Evolutionary conservation across 1,140 invertebrate genomes (phyloP).

Genomic region (Macrostomum lignano): DNA sequence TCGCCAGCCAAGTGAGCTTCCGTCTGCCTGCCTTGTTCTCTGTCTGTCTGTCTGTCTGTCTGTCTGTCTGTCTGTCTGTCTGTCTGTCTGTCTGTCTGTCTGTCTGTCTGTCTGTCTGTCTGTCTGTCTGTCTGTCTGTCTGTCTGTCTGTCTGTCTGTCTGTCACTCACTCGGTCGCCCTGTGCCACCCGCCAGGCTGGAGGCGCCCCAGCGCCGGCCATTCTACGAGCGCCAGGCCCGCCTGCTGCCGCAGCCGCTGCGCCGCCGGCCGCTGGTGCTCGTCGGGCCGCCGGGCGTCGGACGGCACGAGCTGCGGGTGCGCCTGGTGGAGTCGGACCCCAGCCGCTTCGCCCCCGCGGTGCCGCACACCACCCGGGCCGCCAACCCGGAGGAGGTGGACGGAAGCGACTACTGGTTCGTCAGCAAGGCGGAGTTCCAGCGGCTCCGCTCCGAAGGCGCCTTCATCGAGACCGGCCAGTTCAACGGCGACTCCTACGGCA

Average conservation of each 20-base stretch:
- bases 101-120: no score
- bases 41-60: no score
- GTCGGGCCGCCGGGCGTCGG: constrained; percentile 89
- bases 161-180: no score
- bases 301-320: constrained; percentile 66
- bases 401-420: constrained; percentile 92
- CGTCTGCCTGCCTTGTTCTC: no score
- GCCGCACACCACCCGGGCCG: constrained; percentile 49
- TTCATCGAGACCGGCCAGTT: constrained; percentile 91
- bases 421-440: constrained; percentile 63
- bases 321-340: constrained; percentile 63
- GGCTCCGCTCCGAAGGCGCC: constrained; percentile 59
- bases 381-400: constrained; percentile 62
- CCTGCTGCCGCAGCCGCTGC: constrained; percentile 70
- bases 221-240: constrained; percentile 79
- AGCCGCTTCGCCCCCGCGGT: constrained; percentile 76
- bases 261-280: constrained; percentile 78
- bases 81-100: no score
- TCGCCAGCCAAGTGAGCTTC: no score
- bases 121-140: no score
- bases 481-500: constrained; percentile 85
- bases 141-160: no score
- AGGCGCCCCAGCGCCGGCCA: no score
- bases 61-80: no score
- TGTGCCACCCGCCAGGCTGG: no score